Evolutionary conservation across 2,113 vertebrate species (phyloP), one percentile per base, ranked within the genome.

Genomic region (Corythoichthys intestinalis): DNA sequence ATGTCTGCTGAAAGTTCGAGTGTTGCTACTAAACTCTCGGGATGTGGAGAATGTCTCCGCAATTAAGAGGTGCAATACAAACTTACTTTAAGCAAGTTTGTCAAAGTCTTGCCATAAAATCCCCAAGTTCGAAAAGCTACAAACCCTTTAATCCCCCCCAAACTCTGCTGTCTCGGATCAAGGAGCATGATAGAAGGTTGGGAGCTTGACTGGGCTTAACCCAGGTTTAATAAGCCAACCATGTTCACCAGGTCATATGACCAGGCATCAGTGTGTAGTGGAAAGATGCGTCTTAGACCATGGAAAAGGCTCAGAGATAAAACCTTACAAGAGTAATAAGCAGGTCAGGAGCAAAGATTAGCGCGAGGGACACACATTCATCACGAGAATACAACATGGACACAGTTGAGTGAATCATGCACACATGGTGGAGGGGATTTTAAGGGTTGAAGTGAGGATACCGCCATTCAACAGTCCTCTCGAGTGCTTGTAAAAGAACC

Each of bases 151-250:
- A 92, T 92, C 89, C 85, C 75, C 48, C 10, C 47, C 61, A 75
- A 75, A 83, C 70, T 79, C 79, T 75, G 72, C 81, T 71, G 79
- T 76, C 76, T 82, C 74, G 80, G 83, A 87, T 80, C 83, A 74
- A 84, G 76, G 74, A 78, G 78, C 88, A 70, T 47, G 86, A 86
- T 78, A 76, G 81, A 87, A 87, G 79, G 79, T 84, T 83, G 81
- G 79, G 82, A 85, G 83, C 56, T 37, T 14, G 34, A 34, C 41
- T 15, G 82, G 64, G 69, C 82, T 86, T 91, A 90, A 90, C 81
- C 83, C 71, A 73, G 57, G 83, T 87, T 89, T 90, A 90, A 89
- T 87, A 88, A 83, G 77, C 79, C 73, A 65, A 81, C 75, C 77
- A 69, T 87, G 83, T 85, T 83, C 72, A n/a, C 67, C 66, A 69